A percentile compares a stretch with the other conserved stretches of the same genome.
Evolutionary conservation across 1,140 invertebrate genomes (phyloP).

Genomic region (Batillaria attramentaria): DNA sequence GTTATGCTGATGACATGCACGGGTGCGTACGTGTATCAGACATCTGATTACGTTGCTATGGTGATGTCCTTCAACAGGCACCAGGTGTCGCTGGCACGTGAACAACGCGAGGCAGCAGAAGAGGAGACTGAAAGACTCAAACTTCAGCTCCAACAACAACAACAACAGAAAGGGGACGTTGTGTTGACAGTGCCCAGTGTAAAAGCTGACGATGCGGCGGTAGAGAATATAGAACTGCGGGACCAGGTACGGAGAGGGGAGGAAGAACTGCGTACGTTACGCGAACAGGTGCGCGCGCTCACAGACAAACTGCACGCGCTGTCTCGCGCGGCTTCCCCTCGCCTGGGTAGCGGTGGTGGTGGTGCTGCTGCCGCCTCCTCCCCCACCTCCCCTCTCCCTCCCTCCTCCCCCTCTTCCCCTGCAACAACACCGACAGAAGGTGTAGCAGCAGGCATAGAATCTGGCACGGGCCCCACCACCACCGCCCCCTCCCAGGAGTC

Average conservation of each 20-base stretch:
- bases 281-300: constrained; percentile 75
- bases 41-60: no score
- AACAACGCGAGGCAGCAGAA: constrained; percentile 4
- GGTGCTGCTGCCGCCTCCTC: background rate
- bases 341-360: background rate
- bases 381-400: background rate
- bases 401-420: background rate
- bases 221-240: constrained; percentile 59
- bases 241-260: constrained; percentile 53
- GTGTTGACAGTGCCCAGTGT: constrained; percentile 40
- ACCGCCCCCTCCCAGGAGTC: background rate
- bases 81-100: background rate
- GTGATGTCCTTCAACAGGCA: background rate
- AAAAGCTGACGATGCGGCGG: constrained; percentile 59
- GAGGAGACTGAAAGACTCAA: background rate
- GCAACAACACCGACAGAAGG: background rate
- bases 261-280: constrained; percentile 67
- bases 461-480: background rate
- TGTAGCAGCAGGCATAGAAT: background rate
- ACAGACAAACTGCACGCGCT: constrained; percentile 48
- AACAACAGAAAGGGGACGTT: background rate
- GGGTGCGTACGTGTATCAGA: no score
- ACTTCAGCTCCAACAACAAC: background rate
- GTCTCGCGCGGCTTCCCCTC: constrained; percentile 29
- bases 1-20: no score